Base-by-base conservation (phyloP, 1,140 invertebrate genomes). In the Trypoxylus dichotomus region DNA sequence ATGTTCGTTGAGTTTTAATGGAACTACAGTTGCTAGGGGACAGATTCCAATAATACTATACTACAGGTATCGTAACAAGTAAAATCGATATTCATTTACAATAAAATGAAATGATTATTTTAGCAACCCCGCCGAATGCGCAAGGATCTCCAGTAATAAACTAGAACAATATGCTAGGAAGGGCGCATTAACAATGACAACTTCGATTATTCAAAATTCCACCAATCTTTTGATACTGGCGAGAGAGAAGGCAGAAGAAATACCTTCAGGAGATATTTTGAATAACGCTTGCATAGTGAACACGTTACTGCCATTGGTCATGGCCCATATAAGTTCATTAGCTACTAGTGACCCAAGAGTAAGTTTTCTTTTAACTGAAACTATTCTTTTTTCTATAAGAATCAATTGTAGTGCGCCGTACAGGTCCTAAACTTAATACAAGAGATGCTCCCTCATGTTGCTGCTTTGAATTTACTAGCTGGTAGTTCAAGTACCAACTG, bases 11-110 rank as follows among this genome's bases (percentile, higher is more conserved):
- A 98, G 96, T 86, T 96, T 96, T 82, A 98, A 98, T 87, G 97
- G 97, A 76, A 97, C 97, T 0, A 98, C 96, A 3, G 91, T 97
- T 81, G 94, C 94, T 0, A 89, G 97, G 47, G 98, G 98, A 58
- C 98, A 99, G 88, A 93, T 99, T 81, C 97, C 98, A 0, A 93
- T 96, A 82, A 92, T 99, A 75, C 89, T 99, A 6, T 99, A 99
- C 86, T 97, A 95, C 83, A 92, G 91, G 82, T 87, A 54, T 7
- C 8, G 19, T 54, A 54, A 54, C 13, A 54, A 54, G 2, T 37
- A 37, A 37, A 37, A 37, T 8, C 32, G 32, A 5, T 37, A 7
- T 37, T 37, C 32, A 0, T 5, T 37, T 37, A 37, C 10, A 37
- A 37, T 37, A 37, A 37, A 37, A 37, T 7, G 32, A 54, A 54